Base-by-base conservation (phyloP, 2,797 vertebrate genomes). In the Halcyon smyrnensis region DNA sequence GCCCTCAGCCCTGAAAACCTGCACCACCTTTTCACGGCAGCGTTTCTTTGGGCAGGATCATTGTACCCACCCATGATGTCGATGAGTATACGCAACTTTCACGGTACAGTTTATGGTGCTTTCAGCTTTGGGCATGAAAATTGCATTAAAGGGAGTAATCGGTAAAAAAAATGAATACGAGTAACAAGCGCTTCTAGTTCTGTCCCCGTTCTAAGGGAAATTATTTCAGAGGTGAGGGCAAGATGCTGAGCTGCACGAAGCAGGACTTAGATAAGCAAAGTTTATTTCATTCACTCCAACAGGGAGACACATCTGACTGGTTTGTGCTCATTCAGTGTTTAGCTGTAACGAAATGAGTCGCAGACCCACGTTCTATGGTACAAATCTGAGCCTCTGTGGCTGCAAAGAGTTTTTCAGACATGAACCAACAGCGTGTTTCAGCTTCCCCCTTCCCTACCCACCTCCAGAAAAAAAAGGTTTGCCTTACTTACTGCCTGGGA, bases 401-500 rank as follows among this genome's bases (percentile, higher is more conserved):
- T 5, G 43, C 30, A 39, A 73, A 62, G 56, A 60, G 24, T 37
- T 75, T 75, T 80, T 34, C n/a, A 60, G 53, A 8, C 19, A 39
- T 3, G 59, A 84, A 57, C 10, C 54, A 48, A 3, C 12, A 67
- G 12, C 5, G 1, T 10, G n/a, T 36, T 45, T 63, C 63, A 89
- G 43, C n/a, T 24, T 17, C 21, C n/a, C 65, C 67, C 30, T 46
- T 60, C 30, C 57, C 48, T 75, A n/a, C 48, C 93, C 73, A n/a
- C 9, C 45, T 62, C 64, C 79, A 50, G 71, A 28, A 43, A 62
- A 41, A 63, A 14, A 39, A 43, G 28, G 9, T 32, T 15, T 70
- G 56, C 28, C 6, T 46, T 97, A 98, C 98, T 99, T 98, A 99
- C 99, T 28, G 99, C 98, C 96, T 99, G 99, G 32, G 99, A 98